Evolutionary conservation across 2,797 vertebrate genomes (phyloP), one percentile per base, ranked within the genome.

Genomic region (Clarias platycephalus): DNA sequence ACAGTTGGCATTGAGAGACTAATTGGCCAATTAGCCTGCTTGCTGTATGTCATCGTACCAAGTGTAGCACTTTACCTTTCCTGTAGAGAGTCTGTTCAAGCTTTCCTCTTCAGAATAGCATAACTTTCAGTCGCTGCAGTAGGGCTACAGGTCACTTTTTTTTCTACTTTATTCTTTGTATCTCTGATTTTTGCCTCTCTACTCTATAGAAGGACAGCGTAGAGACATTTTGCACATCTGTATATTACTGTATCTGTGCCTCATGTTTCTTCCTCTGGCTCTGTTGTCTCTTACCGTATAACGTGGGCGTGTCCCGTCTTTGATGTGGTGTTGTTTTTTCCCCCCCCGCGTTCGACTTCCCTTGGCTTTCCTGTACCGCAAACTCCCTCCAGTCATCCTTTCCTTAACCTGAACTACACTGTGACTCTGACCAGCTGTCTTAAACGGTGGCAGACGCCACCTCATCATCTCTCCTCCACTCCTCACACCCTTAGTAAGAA

Each of bases 51-150:
- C 86, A 89, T 90, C 78, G 86, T 84, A 81, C 89, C 85, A 89
- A 86, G 88, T 18, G 84, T 90, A 88, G 90, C 91, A 90, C 90
- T 89, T 90, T 84, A 90, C 76, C 72, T 40, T 90, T 83, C 90
- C 60, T 88, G 62, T 74, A 82, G 70, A 80, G 79, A 75, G 76
- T 80, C 78, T 82, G 60, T 78, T 84, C 3, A 53, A 87, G 81
- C 57, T 78, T 66, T 13, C 16, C 75, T 67, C 22, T 60, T 74
- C 77, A 87, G 84, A 77, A 71, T 57, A 83, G 62, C 81, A 83
- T 87, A 78, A 84, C 82, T 24, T 81, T 84, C 57, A 66, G 58
- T 68, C 24, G 18, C 70, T 80, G 55, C 62, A 83, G 75, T 66
- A 63, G 76, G 37, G 83, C 49, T 80, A 40, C 62, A 70, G 53